Conservation (phyloP, 1,140 invertebrate genomes). For the Calosoma granatense region DNA sequence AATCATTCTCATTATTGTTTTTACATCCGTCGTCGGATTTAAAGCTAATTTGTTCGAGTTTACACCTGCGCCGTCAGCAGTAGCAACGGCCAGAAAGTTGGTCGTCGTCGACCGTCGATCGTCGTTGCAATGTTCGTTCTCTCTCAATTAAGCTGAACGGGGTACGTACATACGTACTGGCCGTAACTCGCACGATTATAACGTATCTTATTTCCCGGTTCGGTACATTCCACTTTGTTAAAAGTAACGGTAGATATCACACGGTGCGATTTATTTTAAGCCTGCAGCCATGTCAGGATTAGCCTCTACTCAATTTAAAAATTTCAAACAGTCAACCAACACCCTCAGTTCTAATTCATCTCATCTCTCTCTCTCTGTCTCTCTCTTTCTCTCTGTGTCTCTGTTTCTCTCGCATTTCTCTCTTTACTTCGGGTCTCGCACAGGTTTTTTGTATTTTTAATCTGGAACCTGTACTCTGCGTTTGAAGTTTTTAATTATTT, state of each 20-base stretch:
- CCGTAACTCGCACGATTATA: conserved; percentile 1
- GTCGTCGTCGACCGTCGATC: no score
- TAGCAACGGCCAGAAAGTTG: background rate
- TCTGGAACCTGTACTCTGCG: background rate
- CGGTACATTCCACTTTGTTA: conserved; percentile 7
- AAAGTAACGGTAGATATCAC: background rate
- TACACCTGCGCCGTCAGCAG: background rate
- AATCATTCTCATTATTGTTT: conserved; percentile 1
- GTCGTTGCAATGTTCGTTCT: no score
- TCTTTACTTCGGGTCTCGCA: no score
- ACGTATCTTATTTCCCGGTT: conserved; percentile 2
- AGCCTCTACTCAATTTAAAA: conserved; percentile 4
- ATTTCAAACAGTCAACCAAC: background rate
- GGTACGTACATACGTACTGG: background rate
- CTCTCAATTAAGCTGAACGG: background rate
- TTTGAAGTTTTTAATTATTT: conserved; percentile 8
- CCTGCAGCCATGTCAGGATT: background rate
- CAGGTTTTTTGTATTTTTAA: background rate
- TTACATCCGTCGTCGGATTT: background rate
- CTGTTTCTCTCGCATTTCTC: no score
- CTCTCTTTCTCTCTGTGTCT: background rate
- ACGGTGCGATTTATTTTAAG: background rate
- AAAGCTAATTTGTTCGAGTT: background rate
- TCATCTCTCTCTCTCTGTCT: background rate
- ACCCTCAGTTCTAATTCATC: background rate